Base-by-base conservation (phyloP, 2,888 invertebrate species). In the Keiferia lycopersicella region DNA sequence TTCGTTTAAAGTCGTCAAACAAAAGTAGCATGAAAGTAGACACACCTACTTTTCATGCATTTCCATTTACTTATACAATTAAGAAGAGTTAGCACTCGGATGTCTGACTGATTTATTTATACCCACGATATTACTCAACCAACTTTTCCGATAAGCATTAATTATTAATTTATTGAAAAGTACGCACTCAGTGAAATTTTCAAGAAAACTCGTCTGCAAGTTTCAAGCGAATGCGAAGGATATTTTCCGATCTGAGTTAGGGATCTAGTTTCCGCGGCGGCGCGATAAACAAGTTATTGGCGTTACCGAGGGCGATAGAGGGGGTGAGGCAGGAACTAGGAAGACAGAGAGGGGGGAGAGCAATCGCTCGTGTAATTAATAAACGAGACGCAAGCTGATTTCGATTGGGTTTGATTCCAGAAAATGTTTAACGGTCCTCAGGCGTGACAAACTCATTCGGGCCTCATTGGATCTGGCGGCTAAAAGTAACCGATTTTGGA, bases 231-330 rank as follows among this genome's bases (percentile, higher is more conserved):
- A 84, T 86, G 83, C 74, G 76, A 75, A 76, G 77, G 79, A 82
- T 83, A 82, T 86, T 86, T 86, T 84, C 82, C 79, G 80, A 88
- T 87, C 80, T 69, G 77, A 81, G 82, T 82, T 83, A 81, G 77
- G 82, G 79, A 85, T 86, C 81, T 87, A 85, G 86, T 87, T 88
- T 86, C 86, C 86, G 83, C 75, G 78, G 79, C 79, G 77, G 81
- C 77, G 82, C 79, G 86, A 87, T 88, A 88, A 88, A 85, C 86
- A 85, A 86, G 85, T 88, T 88, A 88, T 83, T 80, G 82, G 77
- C 80, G 80, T 80, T 83, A 82, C 82, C 76, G 75, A 72, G 77
- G 76, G 82, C 69, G 51, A 22, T 12, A 67, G 67, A 66, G 72
- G 70, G 71, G 71, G 69, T 62, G 67, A 61, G 62, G 61, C 48